A percentile compares a stretch with the other conserved stretches of the same genome.
These are phyloP conservation scores for Mormyrus lacerda DNA, from an alignment of 2,113 vertebrate genomes.

Conservation along the genomic window DNA sequence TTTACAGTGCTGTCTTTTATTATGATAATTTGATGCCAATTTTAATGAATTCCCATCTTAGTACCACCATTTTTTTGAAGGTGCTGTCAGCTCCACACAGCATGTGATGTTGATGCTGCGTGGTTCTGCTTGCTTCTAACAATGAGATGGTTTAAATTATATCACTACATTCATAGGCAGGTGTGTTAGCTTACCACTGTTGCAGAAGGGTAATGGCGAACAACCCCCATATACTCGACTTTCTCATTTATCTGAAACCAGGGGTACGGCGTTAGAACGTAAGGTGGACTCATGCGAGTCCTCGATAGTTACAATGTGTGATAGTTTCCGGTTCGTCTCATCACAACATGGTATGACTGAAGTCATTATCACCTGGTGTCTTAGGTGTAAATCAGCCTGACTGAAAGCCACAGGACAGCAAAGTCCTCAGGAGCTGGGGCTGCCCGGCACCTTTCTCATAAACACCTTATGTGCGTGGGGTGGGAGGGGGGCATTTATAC, in stretches of 20 bases:
- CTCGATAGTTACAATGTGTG: neutral
- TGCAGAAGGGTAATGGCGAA: neutral
- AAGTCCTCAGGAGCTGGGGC: neutral
- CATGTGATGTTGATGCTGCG: neutral
- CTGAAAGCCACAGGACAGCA: neutral
- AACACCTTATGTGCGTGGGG: neutral
- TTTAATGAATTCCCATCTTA: slow-evolving; percentile 28
- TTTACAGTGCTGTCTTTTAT: slow-evolving; percentile 26
- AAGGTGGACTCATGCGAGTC: neutral
- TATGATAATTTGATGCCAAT: slow-evolving; percentile 24
- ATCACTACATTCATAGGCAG: neutral
- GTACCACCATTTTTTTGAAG: slow-evolving; percentile 19
- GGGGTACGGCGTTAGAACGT: neutral
- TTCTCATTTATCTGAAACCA: neutral
- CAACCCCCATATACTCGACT: neutral
- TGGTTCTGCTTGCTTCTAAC: neutral
- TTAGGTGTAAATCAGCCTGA: neutral
- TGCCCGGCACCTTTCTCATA: neutral
- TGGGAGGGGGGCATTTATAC: neutral
- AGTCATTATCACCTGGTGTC: neutral
- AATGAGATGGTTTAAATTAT: neutral
- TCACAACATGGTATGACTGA: neutral
- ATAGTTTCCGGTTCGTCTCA: neutral
- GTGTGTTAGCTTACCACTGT: neutral
- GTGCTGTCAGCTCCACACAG: slow-evolving; percentile 3